Percentiles rank a stretch among this genome's conserved stretches.
These are phyloP conservation scores for Eciton burchellii DNA, from an alignment of 1,140 invertebrate genomes.

Conservation along the genomic window DNA sequence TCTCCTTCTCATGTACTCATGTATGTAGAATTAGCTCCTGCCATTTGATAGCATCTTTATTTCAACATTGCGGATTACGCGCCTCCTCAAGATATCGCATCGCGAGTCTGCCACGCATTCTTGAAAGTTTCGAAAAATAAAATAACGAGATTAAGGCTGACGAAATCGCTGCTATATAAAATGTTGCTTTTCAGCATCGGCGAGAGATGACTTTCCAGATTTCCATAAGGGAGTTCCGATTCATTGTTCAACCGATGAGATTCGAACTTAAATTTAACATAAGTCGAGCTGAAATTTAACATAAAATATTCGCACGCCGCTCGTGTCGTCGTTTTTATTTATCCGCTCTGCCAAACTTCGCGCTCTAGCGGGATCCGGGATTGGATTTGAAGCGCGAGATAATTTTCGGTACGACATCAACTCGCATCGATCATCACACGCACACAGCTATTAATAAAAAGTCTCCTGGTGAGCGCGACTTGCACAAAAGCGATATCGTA, in stretches of 20 bases:
- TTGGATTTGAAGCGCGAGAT: neutral
- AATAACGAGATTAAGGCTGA: neutral
- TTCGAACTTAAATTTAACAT: neutral
- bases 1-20: too few relatives aligned
- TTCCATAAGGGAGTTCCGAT: neutral
- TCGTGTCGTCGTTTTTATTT: neutral
- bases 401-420: neutral
- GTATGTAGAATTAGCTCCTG: too few relatives aligned
- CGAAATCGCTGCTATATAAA: neutral
- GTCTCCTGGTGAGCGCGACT: neutral
- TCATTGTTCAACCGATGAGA: neutral
- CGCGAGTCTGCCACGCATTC: neutral
- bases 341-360: neutral
- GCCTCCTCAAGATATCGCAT: neutral
- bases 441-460: conserved; percentile 19
- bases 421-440: neutral
- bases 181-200: neutral
- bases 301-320: neutral
- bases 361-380: neutral
- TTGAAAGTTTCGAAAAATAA: neutral
- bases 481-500: neutral
- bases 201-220: neutral
- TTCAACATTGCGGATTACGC: too few relatives aligned
- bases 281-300: conserved; percentile 25
- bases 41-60: too few relatives aligned